Conservation (phyloP, 2,888 invertebrate genomes). For the Strigamia crassipes region DNA sequence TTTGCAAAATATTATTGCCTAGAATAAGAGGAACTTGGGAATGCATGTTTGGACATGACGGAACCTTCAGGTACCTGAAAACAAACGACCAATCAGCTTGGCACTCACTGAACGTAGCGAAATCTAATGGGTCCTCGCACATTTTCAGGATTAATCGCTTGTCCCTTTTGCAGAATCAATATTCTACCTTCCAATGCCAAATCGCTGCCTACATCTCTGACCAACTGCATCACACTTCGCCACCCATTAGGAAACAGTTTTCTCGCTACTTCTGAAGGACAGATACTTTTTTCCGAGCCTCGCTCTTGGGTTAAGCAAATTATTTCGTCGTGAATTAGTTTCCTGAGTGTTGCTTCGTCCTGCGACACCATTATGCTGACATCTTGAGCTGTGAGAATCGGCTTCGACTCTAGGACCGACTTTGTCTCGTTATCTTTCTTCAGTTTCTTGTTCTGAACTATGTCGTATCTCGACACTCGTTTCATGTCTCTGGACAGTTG, state of each 20-base stretch:
- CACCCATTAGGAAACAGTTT: slow-evolving; percentile 47
- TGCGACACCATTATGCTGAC: slow-evolving; percentile 48
- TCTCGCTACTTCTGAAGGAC: slow-evolving; percentile 46
- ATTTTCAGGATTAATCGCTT: slow-evolving; percentile 46
- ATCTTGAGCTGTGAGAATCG: slow-evolving; percentile 46
- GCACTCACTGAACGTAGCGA: slow-evolving; percentile 47
- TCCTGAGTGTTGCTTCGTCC: slow-evolving; percentile 46
- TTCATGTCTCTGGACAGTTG: slow-evolving; percentile 44
- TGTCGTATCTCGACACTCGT: slow-evolving; percentile 41
- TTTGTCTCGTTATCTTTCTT: slow-evolving; percentile 36
- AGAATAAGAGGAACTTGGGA: slow-evolving; percentile 47
- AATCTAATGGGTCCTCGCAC: slow-evolving; percentile 47
- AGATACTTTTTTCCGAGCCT: slow-evolving; percentile 45
- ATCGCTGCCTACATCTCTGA: slow-evolving; percentile 46
- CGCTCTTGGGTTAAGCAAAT: slow-evolving; percentile 43
- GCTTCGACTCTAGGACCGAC: slow-evolving; percentile 28
- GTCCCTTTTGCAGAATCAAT: slow-evolving; percentile 46
- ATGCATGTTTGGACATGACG: slow-evolving; percentile 46
- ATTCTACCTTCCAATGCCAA: slow-evolving; percentile 46
- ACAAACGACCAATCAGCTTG: slow-evolving; percentile 22
- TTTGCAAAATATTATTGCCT: slow-evolving; percentile 45
- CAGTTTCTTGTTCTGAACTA: slow-evolving; percentile 45
- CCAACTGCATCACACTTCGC: slow-evolving; percentile 47
- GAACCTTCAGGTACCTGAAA: slow-evolving; percentile 46
- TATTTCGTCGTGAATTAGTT: slow-evolving; percentile 47